A percentile compares a stretch with the other conserved stretches of the same genome.
These are phyloP conservation scores for Hartigia nigra DNA, from an alignment of 2,888 invertebrate species.

Conservation along the genomic window DNA sequence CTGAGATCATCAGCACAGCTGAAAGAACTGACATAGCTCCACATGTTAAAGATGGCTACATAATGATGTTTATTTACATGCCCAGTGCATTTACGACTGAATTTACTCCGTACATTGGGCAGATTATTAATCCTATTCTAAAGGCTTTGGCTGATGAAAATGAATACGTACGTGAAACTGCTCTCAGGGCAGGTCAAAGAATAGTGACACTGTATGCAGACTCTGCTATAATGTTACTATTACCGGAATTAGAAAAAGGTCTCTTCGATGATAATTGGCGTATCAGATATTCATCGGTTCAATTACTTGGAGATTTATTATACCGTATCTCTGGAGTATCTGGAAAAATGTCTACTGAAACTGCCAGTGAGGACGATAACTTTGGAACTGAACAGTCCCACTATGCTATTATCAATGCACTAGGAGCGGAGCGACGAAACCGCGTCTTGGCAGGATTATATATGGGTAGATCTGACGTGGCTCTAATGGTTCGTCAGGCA, in stretches of 20 bases:
- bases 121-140: slow-evolving; percentile 96
- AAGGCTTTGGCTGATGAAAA: slow-evolving; percentile 99
- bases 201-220: slow-evolving; percentile 97
- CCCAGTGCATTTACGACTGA: slow-evolving; percentile 96
- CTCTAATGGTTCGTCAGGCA: slow-evolving; percentile 95
- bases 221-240: slow-evolving; percentile 88
- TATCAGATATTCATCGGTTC: slow-evolving; percentile 91
- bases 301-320: slow-evolving; percentile 92
- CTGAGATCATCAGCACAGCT: slow-evolving; percentile 94
- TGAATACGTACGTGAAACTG: slow-evolving; percentile 98
- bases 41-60: slow-evolving; percentile 98
- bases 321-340: slow-evolving; percentile 97
- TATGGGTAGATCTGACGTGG: slow-evolving; percentile 97
- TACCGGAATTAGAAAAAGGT: slow-evolving; percentile 94
- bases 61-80: slow-evolving; percentile 99
- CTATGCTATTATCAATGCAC: slow-evolving; percentile 86
- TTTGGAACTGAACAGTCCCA: slow-evolving; percentile 98
- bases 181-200: slow-evolving; percentile 94
- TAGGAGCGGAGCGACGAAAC: slow-evolving; percentile 92
- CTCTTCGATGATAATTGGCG: slow-evolving; percentile 99
- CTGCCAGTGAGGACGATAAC: slow-evolving; percentile 98
- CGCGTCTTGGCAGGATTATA: slow-evolving; percentile 94
- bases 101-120: slow-evolving; percentile 95
- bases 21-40: slow-evolving; percentile 94
- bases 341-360: slow-evolving; percentile 99